These are phyloP conservation scores for Arothron firmamentum DNA, from an alignment of 2,113 vertebrate species.

Conservation along the genomic window DNA sequence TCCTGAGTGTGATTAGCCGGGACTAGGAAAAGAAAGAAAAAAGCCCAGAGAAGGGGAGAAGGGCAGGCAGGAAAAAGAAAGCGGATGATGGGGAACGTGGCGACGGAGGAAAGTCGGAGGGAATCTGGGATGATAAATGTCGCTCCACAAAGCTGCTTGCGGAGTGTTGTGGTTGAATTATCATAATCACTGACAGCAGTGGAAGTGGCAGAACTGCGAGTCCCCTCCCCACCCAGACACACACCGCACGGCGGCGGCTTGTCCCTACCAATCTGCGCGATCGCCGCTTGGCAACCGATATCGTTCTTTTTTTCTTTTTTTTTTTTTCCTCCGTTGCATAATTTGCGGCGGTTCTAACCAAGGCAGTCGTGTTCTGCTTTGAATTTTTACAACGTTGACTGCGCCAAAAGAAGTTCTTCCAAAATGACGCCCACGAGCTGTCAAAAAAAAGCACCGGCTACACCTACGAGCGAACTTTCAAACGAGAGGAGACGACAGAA, in stretches of 20 bases:
- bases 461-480: slow-evolving; percentile 39
- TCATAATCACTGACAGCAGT: slow-evolving; percentile 69
- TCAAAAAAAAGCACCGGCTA: slow-evolving; percentile 37
- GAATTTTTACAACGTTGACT: slow-evolving; percentile 43
- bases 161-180: slow-evolving; percentile 60
- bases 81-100: slow-evolving; percentile 41
- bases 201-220: slow-evolving; percentile 65
- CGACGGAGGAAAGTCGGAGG: slow-evolving; percentile 54
- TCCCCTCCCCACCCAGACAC: slow-evolving; percentile 56
- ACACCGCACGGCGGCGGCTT: slow-evolving; percentile 47
- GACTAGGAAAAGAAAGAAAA: slow-evolving; percentile 55
- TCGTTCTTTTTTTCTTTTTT: slow-evolving; percentile 16
- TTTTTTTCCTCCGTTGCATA: slow-evolving; percentile 27
- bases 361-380: slow-evolving; percentile 39
- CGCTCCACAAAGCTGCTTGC: slow-evolving; percentile 59
- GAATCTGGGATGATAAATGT: slow-evolving; percentile 63
- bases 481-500: slow-evolving; percentile 27
- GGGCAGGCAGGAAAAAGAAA: slow-evolving; percentile 39
- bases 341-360: slow-evolving; percentile 36
- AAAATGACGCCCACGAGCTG: slow-evolving; percentile 57
- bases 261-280: slow-evolving; percentile 50
- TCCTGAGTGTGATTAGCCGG: slow-evolving; percentile 70
- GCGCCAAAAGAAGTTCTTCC: slow-evolving; percentile 47
- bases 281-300: slow-evolving; percentile 52
- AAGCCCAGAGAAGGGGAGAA: slow-evolving; percentile 30